Base-by-base conservation (phyloP, 2,888 invertebrate species). In the Mimas tiliae region DNA sequence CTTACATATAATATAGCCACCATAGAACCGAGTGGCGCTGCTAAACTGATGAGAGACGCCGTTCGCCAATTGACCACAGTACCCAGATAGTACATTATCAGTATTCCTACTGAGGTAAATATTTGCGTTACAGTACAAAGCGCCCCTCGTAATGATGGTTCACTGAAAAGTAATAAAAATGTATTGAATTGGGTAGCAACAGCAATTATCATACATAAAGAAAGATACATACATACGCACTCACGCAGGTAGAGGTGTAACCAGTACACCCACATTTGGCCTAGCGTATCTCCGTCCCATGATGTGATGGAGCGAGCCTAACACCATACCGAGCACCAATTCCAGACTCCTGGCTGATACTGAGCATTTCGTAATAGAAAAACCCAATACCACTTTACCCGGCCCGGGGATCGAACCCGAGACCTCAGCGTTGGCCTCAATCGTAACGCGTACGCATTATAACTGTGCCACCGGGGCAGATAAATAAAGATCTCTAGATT, bases 61-160 rank as follows among this genome's bases (percentile, higher is more conserved):
- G 77, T 74, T 45, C 94, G 80, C 95, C 95, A 95, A 63, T 82
- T 77, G 6, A 94, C 87, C 12, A 94, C 72, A 0, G 91, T 92
- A 0, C 95, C 94, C n/a, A 95, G 77, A 62, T 93, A 85, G 78
- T 90, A 95, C 81, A 94, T 94, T 4, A 88, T 68, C 52, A 94
- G 89, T 45, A 94, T 80, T 0, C 95, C 95, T 0, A 93, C 71
- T 0, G 92, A 86, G 0, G 90, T 82, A 74, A 90, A 94, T 34
- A 93, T 74, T 67, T 91, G 92, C 0, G 94, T 90, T 66, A 91
- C 87, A 0, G 94, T 93, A 67, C 93, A 94, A 14, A 95, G 76
- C 0, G 94, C 88, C 0, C 95, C 95, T 0, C 95, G 90, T 4
- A 94, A 82, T 0, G 90, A 83, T 0, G 95, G 93, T 69, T 95